Base-by-base conservation (phyloP, 2,888 invertebrate genomes). In the Unio pictorum region DNA sequence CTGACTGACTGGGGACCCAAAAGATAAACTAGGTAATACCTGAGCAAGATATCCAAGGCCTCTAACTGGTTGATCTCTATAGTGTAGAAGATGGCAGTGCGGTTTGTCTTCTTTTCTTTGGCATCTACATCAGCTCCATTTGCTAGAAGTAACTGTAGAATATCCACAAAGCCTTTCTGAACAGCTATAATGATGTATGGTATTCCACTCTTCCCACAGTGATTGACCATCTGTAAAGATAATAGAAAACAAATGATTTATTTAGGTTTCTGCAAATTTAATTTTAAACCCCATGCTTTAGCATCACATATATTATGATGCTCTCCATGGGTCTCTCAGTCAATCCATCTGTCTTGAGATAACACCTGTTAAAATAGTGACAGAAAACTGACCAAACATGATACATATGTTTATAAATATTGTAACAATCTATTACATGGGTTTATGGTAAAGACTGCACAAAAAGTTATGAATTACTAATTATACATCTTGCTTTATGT, bases 11-110 rank as follows among this genome's bases (percentile, higher is more conserved):
- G 28, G 3, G 3, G 18, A 8, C 7, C 18, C 26, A 28, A 56
- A 15, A 55, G n/a, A 20, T 45, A 34, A 18, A 66, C 45, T 55
- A 5, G n/a, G 56, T 6, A 15, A 80, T 81, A 86, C 86, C 80
- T 81, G 20, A 87, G 75, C 56, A 87, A 64, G 55, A 81, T 70
- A 55, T 84, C 80, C 64, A 85, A 82, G 20, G 86, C 74, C 23
- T 86, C 85, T 34, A 79, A 66, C 28, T 77, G 74, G 54, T 82
- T 80, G 28, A 78, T 71, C 56, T 80, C 75, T 67, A 87, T 76
- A 28, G 85, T 84, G 73, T 86, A 83, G 72, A 86, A 85, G 3
- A 86, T 73, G 7, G 87, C 80, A 20, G 85, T 83, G 56, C 87
- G 72, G 56, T 81, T 78, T 34, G 82, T 78, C 60, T 74, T 79